These are phyloP conservation scores for Sphenopsis melanotis DNA, from an alignment of 2,797 vertebrate species.

Conservation along the genomic window DNA sequence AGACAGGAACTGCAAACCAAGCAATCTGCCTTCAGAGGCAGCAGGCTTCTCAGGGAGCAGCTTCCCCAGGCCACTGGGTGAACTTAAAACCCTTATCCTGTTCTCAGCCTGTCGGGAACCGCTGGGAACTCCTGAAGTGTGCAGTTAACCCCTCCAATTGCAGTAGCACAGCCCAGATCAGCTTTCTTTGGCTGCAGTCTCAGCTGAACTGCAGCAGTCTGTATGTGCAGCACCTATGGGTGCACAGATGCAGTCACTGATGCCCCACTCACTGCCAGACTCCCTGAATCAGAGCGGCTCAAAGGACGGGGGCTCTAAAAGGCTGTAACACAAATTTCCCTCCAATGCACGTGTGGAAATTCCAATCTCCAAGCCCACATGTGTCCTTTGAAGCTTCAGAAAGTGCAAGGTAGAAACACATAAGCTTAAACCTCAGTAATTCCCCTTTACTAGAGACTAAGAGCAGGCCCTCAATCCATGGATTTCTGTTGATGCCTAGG, in stretches of 20 bases:
- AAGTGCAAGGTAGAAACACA: not conserved
- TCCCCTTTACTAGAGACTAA: not conserved
- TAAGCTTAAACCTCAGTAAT: not conserved
- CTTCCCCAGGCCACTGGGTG: not conserved
- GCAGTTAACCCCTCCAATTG: not conserved
- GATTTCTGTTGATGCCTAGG: not conserved
- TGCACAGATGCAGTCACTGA: too few species aligned
- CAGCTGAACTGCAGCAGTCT: not conserved
- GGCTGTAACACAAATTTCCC: accelerated
- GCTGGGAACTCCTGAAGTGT: accelerated
- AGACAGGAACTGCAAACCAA: not conserved
- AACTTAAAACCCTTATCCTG: not conserved
- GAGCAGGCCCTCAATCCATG: not conserved
- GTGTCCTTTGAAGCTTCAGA: not conserved
- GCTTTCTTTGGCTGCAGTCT: not conserved
- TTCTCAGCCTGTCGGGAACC: not conserved
- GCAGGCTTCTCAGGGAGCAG: not conserved
- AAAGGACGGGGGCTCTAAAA: not conserved
- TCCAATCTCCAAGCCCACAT: accelerated
- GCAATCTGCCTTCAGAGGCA: not conserved
- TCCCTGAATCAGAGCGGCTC: not conserved
- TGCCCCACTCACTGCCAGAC: not conserved
- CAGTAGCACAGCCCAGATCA: not conserved
- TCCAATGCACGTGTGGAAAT: accelerated
- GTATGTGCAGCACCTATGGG: not conserved